phyloP scores from a whole-genome alignment of 2,888 invertebrate genomes.

The Pristionchus japonicus region DNA sequence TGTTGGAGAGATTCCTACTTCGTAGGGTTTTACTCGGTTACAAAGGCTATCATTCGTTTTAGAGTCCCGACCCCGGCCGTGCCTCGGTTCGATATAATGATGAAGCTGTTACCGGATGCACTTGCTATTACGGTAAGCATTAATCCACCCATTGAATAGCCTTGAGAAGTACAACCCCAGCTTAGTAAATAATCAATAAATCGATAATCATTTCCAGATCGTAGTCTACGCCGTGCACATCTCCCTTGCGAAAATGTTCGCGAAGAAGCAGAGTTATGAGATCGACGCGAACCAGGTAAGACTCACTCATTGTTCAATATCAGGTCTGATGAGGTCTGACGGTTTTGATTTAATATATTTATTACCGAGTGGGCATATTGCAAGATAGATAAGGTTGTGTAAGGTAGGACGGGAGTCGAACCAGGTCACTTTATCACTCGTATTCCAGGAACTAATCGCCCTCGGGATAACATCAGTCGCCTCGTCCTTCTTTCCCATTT shows the following conservation, averaged over 20 bases:
- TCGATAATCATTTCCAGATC: background rate
- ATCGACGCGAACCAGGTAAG: conserved; percentile 77
- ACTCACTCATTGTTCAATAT: background rate
- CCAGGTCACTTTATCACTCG: background rate
- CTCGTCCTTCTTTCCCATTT: conserved; percentile 79
- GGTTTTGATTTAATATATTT: no score
- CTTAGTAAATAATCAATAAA: no score
- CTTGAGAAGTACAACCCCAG: no score
- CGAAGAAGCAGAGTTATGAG: conserved; percentile 77
- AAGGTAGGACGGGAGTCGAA: no score
- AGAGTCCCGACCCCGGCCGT: background rate
- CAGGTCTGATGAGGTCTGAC: no score
- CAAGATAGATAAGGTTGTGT: no score
- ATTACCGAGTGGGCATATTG: no score
- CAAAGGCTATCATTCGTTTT: background rate
- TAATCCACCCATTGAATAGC: no score
- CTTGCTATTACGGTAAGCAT: conserved; percentile 23
- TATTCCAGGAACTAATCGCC: conserved; percentile 70
- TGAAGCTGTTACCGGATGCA: conserved; percentile 51
- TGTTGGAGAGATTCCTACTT: background rate
- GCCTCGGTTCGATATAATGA: conserved; percentile 63
- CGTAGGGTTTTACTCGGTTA: background rate
- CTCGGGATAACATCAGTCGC: conserved; percentile 81
- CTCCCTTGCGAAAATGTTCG: conserved; percentile 78
- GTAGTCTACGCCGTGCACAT: conserved; percentile 77